A percentile compares a stretch with the other conserved stretches of the same genome.
These are phyloP conservation scores for Spodoptera litura DNA, from an alignment of 1,140 invertebrate species.

Conservation along the genomic window DNA sequence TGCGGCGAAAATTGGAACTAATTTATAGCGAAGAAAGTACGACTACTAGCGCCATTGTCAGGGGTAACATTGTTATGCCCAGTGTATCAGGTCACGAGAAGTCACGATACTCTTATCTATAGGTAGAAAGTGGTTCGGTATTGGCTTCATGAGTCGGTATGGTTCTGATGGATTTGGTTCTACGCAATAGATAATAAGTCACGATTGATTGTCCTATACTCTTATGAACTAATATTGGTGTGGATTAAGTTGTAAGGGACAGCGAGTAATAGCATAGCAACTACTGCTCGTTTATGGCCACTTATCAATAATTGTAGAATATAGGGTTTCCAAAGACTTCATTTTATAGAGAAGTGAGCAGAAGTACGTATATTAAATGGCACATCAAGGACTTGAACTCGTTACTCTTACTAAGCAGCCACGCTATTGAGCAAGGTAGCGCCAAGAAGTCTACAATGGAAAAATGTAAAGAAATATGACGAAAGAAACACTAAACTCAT, in stretches of 20 bases:
- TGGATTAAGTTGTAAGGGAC: slow-evolving; percentile 54
- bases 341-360: too few species aligned
- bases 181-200: slow-evolving; percentile 70
- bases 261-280: slow-evolving; percentile 15
- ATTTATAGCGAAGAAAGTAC: slow-evolving; percentile 44
- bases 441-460: too few species aligned
- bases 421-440: too few species aligned
- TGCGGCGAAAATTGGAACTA: slow-evolving; percentile 38
- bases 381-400: too few species aligned
- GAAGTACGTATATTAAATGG: too few species aligned
- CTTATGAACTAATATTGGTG: slow-evolving; percentile 61
- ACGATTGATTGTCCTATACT: slow-evolving; percentile 76
- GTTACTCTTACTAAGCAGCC: too few species aligned
- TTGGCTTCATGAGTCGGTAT: slow-evolving; percentile 64
- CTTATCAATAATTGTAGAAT: too few species aligned
- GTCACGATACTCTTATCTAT: slow-evolving; percentile 55
- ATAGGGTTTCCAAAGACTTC: too few species aligned
- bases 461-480: too few species aligned
- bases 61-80: slow-evolving; percentile 18
- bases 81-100: slow-evolving; percentile 59
- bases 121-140: slow-evolving; percentile 74
- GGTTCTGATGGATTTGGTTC: slow-evolving; percentile 64
- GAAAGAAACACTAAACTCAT: too few species aligned
- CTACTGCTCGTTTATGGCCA: too few species aligned
- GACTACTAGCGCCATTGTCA: slow-evolving; percentile 54